Percentiles rank a stretch among this genome's conserved stretches.
Evolutionary conservation across 2,113 vertebrate genomes (phyloP).

Genomic region (Rattus rattus): DNA sequence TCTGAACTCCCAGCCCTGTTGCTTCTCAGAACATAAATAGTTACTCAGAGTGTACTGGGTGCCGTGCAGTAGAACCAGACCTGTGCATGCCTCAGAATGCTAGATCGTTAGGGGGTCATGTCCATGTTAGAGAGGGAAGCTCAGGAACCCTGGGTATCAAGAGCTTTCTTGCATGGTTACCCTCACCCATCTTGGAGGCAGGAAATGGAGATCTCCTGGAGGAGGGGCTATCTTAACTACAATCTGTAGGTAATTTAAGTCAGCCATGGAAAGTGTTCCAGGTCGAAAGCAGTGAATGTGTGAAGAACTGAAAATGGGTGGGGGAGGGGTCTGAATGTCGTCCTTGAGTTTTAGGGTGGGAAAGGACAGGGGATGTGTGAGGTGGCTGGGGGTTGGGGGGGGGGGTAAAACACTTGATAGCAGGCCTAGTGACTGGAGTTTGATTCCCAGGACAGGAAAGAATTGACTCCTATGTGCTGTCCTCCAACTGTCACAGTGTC

Average conservation of each 20-base stretch:
- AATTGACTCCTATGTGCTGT: not conserved
- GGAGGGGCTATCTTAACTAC: not conserved
- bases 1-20: not conserved
- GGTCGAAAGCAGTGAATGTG: not conserved
- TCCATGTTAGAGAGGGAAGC: not conserved
- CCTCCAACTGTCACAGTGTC: not conserved
- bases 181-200: too few species aligned
- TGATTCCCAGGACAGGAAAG: not conserved
- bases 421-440: not conserved
- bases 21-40: not conserved
- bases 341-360: not conserved
- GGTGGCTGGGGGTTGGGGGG: not conserved
- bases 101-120: not conserved
- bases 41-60: not conserved
- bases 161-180: not conserved
- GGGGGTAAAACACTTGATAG: not conserved
- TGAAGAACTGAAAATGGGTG: not conserved
- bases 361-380: not conserved
- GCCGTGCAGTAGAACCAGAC: not conserved
- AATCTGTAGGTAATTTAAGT: not conserved
- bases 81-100: not conserved
- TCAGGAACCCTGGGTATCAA: not conserved
- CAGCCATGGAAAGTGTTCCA: not conserved
- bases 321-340: not conserved
- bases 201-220: not conserved